These are phyloP conservation scores for Herpailurus yagouaroundi DNA, from an alignment of 2,113 vertebrate species.

Conservation along the genomic window DNA sequence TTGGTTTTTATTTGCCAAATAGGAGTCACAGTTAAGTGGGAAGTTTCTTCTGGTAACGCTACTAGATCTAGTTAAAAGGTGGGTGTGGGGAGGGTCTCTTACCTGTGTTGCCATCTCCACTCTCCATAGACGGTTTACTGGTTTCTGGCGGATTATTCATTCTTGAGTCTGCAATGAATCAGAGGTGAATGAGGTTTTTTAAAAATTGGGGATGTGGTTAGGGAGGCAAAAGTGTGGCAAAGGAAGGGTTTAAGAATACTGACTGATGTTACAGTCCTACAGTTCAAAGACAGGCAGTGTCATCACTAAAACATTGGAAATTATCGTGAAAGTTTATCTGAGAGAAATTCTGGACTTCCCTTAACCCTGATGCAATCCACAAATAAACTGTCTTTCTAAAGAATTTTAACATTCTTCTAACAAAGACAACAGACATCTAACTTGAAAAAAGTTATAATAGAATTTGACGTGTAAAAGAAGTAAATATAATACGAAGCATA, in stretches of 20 bases:
- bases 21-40: neutral
- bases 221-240: neutral
- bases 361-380: neutral
- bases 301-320: neutral
- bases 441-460: neutral
- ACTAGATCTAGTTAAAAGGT: neutral
- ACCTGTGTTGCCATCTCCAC: constrained; percentile 94
- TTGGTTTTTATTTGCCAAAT: neutral
- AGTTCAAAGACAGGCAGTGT: neutral
- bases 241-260: neutral
- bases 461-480: neutral
- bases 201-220: neutral
- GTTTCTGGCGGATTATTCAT: constrained; percentile 98
- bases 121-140: constrained; percentile 97
- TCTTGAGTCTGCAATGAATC: constrained; percentile 94
- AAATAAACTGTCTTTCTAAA: neutral
- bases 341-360: constrained; percentile 15
- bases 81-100: constrained; percentile 68
- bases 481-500: neutral
- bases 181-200: constrained; percentile 67
- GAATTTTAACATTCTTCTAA: neutral
- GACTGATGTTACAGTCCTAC: neutral
- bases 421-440: constrained; percentile 22
- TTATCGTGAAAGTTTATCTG: neutral
- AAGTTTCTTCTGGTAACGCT: neutral